Conservation (phyloP, 2,888 invertebrate species). For the Metellina segmentata region DNA sequence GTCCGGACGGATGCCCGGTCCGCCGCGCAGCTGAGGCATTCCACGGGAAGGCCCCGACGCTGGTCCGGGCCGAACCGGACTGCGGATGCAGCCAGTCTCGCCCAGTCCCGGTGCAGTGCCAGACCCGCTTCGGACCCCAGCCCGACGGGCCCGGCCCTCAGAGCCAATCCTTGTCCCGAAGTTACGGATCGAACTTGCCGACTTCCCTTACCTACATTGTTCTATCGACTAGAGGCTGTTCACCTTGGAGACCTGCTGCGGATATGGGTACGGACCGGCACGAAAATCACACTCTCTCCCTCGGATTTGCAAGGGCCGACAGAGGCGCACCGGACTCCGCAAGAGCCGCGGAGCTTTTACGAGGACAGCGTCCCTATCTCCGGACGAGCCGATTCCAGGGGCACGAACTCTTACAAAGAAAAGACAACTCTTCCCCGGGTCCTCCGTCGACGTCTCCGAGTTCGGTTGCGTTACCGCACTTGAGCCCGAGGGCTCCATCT, state of each 20-base stretch:
- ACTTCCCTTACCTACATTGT: conserved; percentile 87
- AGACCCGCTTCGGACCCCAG: conserved; percentile 83
- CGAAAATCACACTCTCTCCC: conserved; percentile 66
- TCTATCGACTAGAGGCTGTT: conserved; percentile 86
- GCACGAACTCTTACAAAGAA: conserved; percentile 81
- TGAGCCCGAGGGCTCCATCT: conserved; percentile 76
- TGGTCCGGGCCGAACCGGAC: conserved; percentile 78
- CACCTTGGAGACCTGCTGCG: conserved; percentile 89
- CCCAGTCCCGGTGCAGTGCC: no score
- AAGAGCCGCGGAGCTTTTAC: conserved; percentile 82
- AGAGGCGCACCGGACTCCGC: conserved; percentile 80
- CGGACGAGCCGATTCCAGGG: conserved; percentile 82
- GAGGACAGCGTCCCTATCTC: conserved; percentile 80
- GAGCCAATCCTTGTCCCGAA: conserved; percentile 88
- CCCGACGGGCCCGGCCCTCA: conserved; percentile 86
- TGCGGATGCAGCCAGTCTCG: no score
- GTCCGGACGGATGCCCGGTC: neutral
- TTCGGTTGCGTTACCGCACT: conserved; percentile 81
- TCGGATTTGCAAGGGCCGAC: conserved; percentile 78
- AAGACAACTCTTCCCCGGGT: conserved; percentile 82
- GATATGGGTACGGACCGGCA: conserved; percentile 83
- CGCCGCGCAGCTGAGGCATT: conserved; percentile 79
- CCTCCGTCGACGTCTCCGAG: conserved; percentile 80
- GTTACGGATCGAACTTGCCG: conserved; percentile 85
- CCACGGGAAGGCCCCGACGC: conserved; percentile 79